Base-by-base conservation (phyloP, 1,140 invertebrate species). In the Papilio machaon region DNA sequence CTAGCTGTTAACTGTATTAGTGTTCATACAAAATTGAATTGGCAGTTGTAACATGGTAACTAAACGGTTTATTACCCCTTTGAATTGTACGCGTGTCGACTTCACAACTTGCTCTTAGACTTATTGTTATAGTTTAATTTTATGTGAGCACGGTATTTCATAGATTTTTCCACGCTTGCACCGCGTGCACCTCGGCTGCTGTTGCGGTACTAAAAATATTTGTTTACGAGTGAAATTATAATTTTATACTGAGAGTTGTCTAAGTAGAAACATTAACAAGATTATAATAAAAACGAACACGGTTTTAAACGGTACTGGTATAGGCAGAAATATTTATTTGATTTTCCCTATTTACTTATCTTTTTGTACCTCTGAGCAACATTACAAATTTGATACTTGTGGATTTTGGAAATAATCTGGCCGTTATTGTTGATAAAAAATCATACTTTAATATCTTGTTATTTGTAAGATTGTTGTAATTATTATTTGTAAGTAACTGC, bases 51-150 rank as follows among this genome's bases (percentile, higher is more conserved):
- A 49, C 47, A 73, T 80, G 46, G 79, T 43, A 70, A 60, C 54
- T 79, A 60, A 83, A 52, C 30, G 54, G 19, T 81, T 79, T 52
- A 73, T 80, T 80, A 77, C 58, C 58, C 79, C 38, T 82, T 79
- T 81, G 52, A 80, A 81, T 76, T 54, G 64, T 80, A 73, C 79
- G 84, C 81, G 79, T 82, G 82, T 81, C 77, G 58, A 64, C 52
- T 79, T 79, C 43, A 79, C 58, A 64, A 84, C 80, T 85, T 84
- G 75, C 49, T 86, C 82, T 88, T 86, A 86, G 85, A 82, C 76
- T 86, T 82, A 83, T 81, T 87, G 86, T 89, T 89, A 90, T 88
- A 87, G 87, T 78, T 80, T 82, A 85, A 85, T 86, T 90, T 87
- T 88, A 89, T 88, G 83, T 85, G 82, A 82, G 80, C 84, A 87